Conservation (phyloP, 30 jellyfish, hydroid and myxozoan genomes). For the Turritopsis dohrnii region DNA sequence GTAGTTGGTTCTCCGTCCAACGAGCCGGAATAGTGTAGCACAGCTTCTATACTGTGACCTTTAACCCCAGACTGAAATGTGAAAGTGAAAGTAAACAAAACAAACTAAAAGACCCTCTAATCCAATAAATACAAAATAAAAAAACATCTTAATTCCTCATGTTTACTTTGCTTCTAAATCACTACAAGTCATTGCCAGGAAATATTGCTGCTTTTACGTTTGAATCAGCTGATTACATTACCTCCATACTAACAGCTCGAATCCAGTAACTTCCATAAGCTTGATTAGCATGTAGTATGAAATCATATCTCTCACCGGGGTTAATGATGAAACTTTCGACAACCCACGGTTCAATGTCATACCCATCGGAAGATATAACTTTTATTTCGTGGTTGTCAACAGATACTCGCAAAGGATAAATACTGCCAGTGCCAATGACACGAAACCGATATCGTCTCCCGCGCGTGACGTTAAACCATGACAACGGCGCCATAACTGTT, state of each 20-base stretch:
- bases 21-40: conserved; percentile 83
- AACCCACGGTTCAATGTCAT: conserved; percentile 48
- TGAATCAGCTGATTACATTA: neutral
- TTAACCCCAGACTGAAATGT: conserved; percentile 24
- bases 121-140: neutral
- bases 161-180: neutral
- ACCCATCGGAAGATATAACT: conserved; percentile 45
- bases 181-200: neutral
- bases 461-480: conserved; percentile 59
- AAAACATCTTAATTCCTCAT: neutral
- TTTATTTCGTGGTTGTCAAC: conserved; percentile 51
- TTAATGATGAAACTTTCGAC: conserved; percentile 52
- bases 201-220: neutral
- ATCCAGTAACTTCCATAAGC: conserved; percentile 59
- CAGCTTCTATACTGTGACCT: conserved; percentile 49
- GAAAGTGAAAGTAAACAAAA: neutral
- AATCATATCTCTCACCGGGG: conserved; percentile 75
- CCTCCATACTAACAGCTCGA: conserved; percentile 65
- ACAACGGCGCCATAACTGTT: conserved; percentile 61
- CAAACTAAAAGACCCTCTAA: too few relatives aligned
- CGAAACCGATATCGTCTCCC: conserved; percentile 49
- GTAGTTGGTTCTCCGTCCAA: conserved; percentile 51
- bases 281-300: conserved; percentile 38
- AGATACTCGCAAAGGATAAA: conserved; percentile 60
- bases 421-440: conserved; percentile 52